Conservation (phyloP, 2,113 vertebrate genomes). For the Spea multiplicata region DNA sequence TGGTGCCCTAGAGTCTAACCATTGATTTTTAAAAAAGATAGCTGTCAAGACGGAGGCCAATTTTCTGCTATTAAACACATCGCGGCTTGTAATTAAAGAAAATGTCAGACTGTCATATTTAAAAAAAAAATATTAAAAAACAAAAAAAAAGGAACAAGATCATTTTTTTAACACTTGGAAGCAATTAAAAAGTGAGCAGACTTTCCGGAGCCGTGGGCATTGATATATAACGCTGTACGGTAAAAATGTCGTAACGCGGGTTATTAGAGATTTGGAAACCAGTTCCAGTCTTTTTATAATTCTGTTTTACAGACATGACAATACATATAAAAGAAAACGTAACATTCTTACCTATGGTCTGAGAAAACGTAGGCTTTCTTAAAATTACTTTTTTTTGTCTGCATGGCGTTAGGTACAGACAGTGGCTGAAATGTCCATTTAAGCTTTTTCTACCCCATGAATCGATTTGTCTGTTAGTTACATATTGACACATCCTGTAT, state of each 20-base stretch:
- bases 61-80: slow-evolving; percentile 67
- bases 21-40: slow-evolving; percentile 67
- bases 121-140: slow-evolving; percentile 50
- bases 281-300: too few relatives aligned
- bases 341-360: too few relatives aligned
- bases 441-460: too few relatives aligned
- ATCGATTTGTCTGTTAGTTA: too few relatives aligned
- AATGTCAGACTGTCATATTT: slow-evolving; percentile 64
- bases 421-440: too few relatives aligned
- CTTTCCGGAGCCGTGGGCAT: slow-evolving; percentile 45
- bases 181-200: slow-evolving; percentile 51
- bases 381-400: too few relatives aligned
- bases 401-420: too few relatives aligned
- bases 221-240: neutral
- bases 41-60: slow-evolving; percentile 61
- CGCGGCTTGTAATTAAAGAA: slow-evolving; percentile 67
- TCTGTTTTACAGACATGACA: too few relatives aligned
- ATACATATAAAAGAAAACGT: too few relatives aligned
- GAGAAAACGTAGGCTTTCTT: too few relatives aligned
- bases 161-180: slow-evolving; percentile 56
- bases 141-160: slow-evolving; percentile 46
- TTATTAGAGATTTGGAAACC: neutral
- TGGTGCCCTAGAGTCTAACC: slow-evolving; percentile 68
- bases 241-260: neutral
- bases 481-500: too few relatives aligned